Evolutionary conservation across 37 sponge, comb jelly and placozoan species (phyloP), one percentile per base, ranked within the genome.

Genomic region (Theonella swinhoei): DNA sequence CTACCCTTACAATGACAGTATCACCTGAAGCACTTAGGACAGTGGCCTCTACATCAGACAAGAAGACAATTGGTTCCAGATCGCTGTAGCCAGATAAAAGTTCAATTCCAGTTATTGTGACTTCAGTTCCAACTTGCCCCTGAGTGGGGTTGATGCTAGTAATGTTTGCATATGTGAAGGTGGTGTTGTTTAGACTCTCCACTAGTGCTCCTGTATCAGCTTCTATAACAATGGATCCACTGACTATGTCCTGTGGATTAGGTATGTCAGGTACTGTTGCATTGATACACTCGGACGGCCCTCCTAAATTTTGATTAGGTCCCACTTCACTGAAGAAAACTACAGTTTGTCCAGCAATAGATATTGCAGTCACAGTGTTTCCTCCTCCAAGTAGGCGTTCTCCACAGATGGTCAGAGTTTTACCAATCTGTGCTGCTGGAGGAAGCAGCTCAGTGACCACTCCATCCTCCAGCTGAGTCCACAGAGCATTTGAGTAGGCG

Each of bases 121-220:
- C 95, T n/a, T 30, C 34, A 24, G 95, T 90, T 1, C 88, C 91
- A 8, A 25, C 19, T 68, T 94, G 95, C 4, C 95, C 95, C 39
- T 33, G 26, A 30, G 1, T 66, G 4, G 91, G 95, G 0, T 58
- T 32, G 30, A 88, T 74, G 43, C 40, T 60, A 14, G n/a, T 31
- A 24, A 94, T 77, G 9, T 17, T 39, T 1, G 88, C 80, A 39
- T 74, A 74, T n/a, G 77, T 63, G 70, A 92, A 84, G 64, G 34
- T 29, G 4, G 40, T 70, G n/a, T 25, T 37, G 2, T 2, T 54
- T 1, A 34, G 58, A 34, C 78, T 64, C 23, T 80, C 36, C 5
- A 94, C 89, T 0, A 87, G 3, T 37, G 91, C 88, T 31, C 82
- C 83, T 37, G 95, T 94, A 71, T 94, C 72, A 0, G 91, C 47